Evolutionary conservation across 2,888 invertebrate species (phyloP).

Genomic region (Drosophila quasianomalipes): DNA sequence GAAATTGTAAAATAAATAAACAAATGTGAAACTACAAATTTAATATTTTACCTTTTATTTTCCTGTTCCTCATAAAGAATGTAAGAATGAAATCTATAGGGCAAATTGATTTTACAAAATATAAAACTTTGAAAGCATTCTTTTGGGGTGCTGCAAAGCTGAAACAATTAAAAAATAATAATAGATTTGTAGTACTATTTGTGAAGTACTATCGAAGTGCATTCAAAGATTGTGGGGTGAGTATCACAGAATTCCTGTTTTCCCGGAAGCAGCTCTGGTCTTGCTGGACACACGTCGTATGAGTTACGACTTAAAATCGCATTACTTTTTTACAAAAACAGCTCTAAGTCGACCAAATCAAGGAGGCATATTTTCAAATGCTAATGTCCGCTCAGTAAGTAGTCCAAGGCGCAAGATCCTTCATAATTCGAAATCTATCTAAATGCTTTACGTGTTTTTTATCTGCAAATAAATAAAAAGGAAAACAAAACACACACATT

Average conservation of each 20-base stretch:
- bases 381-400: neutral
- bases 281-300: neutral
- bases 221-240: neutral
- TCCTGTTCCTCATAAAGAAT: neutral
- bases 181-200: too few relatives aligned
- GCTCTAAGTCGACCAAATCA: neutral
- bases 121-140: neutral
- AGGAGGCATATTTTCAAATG: neutral
- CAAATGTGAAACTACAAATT: slow-evolving; percentile 65
- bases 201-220: neutral
- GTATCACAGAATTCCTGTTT: neutral
- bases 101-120: neutral
- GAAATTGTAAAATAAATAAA: slow-evolving; percentile 40
- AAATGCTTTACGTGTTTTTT: neutral
- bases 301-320: neutral
- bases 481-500: neutral
- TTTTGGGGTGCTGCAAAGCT: too few relatives aligned
- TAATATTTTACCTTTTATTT: neutral
- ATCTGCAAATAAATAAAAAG: neutral
- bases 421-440: neutral
- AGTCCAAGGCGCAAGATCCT: neutral
- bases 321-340: neutral
- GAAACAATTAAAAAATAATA: neutral
- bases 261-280: neutral
- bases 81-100: too few relatives aligned